Evolutionary conservation across 2,113 vertebrate genomes (phyloP).

Genomic region (Phodopus roborovskii): DNA sequence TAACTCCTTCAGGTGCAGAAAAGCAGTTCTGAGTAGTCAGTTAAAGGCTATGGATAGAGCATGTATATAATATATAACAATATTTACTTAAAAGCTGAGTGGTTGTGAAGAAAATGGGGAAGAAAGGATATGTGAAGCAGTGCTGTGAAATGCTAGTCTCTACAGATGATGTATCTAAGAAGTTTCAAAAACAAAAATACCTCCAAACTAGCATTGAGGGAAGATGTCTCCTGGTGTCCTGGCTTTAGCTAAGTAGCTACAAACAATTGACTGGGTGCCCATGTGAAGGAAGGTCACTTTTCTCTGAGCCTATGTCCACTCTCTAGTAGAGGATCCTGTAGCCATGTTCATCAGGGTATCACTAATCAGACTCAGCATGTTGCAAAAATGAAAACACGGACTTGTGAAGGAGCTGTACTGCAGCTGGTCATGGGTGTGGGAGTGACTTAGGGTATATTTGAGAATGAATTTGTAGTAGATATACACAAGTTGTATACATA

Average conservation of each 20-base stretch:
- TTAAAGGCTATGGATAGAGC: not conserved
- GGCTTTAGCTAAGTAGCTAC: not conserved
- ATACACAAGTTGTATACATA: not conserved
- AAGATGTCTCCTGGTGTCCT: not conserved
- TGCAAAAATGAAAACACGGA: not conserved
- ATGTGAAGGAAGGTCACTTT: not conserved
- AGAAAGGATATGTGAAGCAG: not conserved
- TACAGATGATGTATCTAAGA: too few species aligned
- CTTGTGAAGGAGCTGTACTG: too few species aligned
- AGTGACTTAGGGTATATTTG: not conserved
- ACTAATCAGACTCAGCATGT: not conserved
- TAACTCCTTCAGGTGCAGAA: not conserved
- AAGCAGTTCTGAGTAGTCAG: not conserved
- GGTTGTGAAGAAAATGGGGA: not conserved
- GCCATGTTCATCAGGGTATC: not conserved
- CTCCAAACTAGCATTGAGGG: not conserved
- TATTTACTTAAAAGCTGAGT: not conserved
- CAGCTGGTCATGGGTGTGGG: too few species aligned
- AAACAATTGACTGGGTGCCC: not conserved
- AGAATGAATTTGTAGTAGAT: not conserved
- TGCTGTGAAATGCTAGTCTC: not conserved
- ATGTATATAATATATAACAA: not conserved
- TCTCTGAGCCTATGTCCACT: not conserved
- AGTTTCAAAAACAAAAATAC: too few species aligned
- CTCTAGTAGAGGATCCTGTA: not conserved